Conservation (phyloP, 2,113 vertebrate species). For the Xerus inauris region DNA sequence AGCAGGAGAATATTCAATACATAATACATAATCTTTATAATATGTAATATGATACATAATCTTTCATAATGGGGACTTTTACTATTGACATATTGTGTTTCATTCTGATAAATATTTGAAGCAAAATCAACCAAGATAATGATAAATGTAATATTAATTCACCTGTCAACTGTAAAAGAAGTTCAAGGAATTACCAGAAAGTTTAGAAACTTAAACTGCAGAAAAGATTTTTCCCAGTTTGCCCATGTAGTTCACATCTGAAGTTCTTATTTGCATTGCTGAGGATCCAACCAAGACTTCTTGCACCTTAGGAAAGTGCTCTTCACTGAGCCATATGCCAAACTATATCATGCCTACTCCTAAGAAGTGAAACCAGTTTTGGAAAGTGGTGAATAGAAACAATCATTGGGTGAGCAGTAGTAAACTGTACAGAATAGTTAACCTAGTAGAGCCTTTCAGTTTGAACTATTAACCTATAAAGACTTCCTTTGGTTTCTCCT, state of each 20-base stretch:
- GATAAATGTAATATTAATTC: neutral
- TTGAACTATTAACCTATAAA: constrained; percentile 24
- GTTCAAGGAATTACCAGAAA: neutral
- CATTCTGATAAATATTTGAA: neutral
- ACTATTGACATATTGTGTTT: neutral
- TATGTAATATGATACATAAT: too few species aligned
- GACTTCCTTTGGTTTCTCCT: constrained; percentile 62
- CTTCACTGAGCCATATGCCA: neutral
- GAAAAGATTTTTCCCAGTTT: neutral
- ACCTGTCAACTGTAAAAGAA: neutral
- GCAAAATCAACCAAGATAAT: neutral
- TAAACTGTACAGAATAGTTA: neutral
- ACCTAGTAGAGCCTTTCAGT: neutral
- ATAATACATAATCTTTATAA: too few species aligned
- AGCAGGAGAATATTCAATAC: too few species aligned
- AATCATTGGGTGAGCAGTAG: neutral
- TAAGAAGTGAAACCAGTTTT: neutral
- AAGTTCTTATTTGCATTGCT: neutral
- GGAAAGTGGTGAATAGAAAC: neutral
- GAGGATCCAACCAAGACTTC: neutral
- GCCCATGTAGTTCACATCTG: neutral
- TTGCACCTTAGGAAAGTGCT: neutral
- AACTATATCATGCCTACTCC: neutral
- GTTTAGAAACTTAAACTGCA: neutral
- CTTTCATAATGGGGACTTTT: neutral